Evolutionary conservation across 1,140 invertebrate species (phyloP), one percentile per base, ranked within the genome.

Genomic region (Drosophila yakuba): DNA sequence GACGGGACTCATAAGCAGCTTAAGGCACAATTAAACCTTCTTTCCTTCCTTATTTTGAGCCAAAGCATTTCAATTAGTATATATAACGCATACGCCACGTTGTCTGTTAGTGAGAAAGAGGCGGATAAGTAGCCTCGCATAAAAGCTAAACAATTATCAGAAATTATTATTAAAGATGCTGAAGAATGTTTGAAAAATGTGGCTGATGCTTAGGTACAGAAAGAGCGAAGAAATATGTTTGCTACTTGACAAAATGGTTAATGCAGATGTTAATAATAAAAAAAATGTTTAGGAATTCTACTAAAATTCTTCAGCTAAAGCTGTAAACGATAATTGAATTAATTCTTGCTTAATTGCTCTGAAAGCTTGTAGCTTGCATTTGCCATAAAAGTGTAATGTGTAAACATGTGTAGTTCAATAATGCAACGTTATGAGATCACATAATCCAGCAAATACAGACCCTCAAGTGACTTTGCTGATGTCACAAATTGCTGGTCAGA

Each of bases 1-100:
- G 32, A 25, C 28, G 38, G 47, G 45, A 39, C 43, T 47, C 35
- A 47, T 77, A 77, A 77, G 74, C 63, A 69, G 74, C 74, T 77
- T 77, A 71, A 52, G 8, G n/a, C 63, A 71, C 63, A 69, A 76
- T 76, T 76, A 76, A 76, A 59, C 54, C 73, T 38, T 32, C 20
- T 58, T 41, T 35, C 14, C 10, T 50, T 58, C 50, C 23, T 15
- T 25, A 7, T 14, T 23, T 23, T 32, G 0, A 32, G 50, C 32
- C 23, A 52, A 63, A 74, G 57, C 62, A 62, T 78, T 82, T 81
- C 79, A 82, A 82, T 78, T 74, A 78, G 62, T 35, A 17, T 25
- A 57, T 28, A 79, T 75, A 23, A 47, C 47, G 71, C 64, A 80
- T 80, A 80, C 78, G 78, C 77, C 51, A 50, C 44, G 43, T 64